Conservation (phyloP, 2,888 invertebrate species). For the Blastobasis adustella region DNA sequence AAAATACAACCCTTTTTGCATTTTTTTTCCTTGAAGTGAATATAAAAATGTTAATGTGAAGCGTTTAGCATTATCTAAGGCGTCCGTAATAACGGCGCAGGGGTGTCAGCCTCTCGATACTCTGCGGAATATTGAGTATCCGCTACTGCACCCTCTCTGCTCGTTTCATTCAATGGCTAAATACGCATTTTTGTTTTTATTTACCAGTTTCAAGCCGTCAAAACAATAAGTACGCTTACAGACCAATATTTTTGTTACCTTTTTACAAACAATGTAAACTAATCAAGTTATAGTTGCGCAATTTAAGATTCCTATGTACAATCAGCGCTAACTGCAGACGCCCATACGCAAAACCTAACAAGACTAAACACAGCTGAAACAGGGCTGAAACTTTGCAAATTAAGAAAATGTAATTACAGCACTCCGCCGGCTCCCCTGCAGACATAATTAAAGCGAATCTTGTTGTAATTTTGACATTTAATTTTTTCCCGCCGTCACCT, state of each 20-base stretch:
- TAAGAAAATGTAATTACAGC: slow-evolving; percentile 72
- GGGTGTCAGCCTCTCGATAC: slow-evolving; percentile 17
- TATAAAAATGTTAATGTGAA: slow-evolving; percentile 54
- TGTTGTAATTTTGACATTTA: slow-evolving; percentile 74
- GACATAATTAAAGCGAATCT: slow-evolving; percentile 71
- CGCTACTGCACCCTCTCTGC: not conserved
- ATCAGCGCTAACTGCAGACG: too few relatives aligned
- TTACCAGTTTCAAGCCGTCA: too few relatives aligned
- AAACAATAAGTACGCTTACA: too few relatives aligned
- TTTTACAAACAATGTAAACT: too few relatives aligned
- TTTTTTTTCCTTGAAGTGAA: slow-evolving; percentile 34
- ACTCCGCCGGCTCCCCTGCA: slow-evolving; percentile 25
- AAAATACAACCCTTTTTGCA: slow-evolving; percentile 42
- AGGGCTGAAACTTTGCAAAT: slow-evolving; percentile 61
- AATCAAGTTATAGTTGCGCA: too few relatives aligned
- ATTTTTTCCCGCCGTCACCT: slow-evolving; percentile 63
- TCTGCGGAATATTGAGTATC: too few relatives aligned
- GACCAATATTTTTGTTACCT: too few relatives aligned
- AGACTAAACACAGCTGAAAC: slow-evolving; percentile 27
- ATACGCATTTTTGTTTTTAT: too few relatives aligned
- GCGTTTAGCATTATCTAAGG: slow-evolving; percentile 19
- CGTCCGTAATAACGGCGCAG: slow-evolving; percentile 14
- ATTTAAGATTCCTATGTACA: too few relatives aligned
- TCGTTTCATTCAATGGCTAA: too few relatives aligned
- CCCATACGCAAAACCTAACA: slow-evolving; percentile 23